Evolutionary conservation across 1,140 invertebrate genomes (phyloP).

Genomic region (Heliconius hewitsoni): DNA sequence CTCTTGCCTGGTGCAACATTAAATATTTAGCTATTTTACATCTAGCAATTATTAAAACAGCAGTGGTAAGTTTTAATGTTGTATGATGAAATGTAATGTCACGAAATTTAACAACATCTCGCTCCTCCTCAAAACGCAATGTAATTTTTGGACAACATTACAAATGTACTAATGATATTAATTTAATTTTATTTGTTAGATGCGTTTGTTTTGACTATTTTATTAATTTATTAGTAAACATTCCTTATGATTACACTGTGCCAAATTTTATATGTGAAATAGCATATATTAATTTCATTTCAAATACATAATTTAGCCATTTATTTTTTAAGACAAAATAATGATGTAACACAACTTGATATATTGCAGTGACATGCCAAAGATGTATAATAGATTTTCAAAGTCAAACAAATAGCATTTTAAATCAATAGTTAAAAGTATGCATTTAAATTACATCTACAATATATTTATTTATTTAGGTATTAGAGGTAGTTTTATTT

Average conservation of each 20-base stretch:
- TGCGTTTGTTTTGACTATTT: not conserved
- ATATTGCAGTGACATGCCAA: slow-evolving; percentile 39
- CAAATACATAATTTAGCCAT: not conserved
- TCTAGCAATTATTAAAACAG: too few relatives aligned
- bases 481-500: not conserved
- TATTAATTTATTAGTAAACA: slow-evolving; percentile 9
- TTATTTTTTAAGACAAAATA: too few relatives aligned
- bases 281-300: not conserved
- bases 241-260: slow-evolving; percentile 31
- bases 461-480: slow-evolving; percentile 20
- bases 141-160: too few relatives aligned
- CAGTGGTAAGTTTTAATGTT: too few relatives aligned
- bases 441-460: not conserved
- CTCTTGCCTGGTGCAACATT: too few relatives aligned
- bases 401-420: slow-evolving; percentile 3
- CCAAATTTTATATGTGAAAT: slow-evolving; percentile 21
- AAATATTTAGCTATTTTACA: too few relatives aligned
- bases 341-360: slow-evolving; percentile 1
- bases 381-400: slow-evolving; percentile 21
- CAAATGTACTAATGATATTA: not conserved
- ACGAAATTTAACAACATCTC: too few relatives aligned
- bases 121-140: too few relatives aligned
- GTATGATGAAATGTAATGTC: too few relatives aligned
- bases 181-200: not conserved
- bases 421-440: not conserved